Percentiles rank a stretch among this genome's conserved stretches.
phyloP scores from a whole-genome alignment of 2,888 invertebrate species.

The Hypomecis atomaria region DNA sequence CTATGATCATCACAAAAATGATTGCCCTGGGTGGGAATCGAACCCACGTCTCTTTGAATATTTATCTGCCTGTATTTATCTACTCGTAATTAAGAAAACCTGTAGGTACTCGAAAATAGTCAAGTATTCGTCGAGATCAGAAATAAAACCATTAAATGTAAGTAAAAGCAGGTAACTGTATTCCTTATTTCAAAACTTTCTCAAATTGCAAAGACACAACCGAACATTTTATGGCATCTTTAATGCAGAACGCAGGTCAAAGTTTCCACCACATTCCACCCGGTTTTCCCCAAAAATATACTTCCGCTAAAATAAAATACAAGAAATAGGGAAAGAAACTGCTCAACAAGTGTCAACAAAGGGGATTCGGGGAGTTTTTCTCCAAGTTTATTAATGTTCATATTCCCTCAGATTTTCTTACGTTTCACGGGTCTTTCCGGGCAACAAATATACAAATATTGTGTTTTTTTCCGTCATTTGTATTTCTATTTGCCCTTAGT shows the following conservation, averaged over 20 bases:
- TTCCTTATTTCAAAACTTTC: too few relatives aligned
- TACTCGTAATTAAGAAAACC: too few relatives aligned
- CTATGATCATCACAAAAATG: too few relatives aligned
- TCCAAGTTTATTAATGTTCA: conserved; percentile 57
- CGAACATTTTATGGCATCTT: conserved; percentile 3
- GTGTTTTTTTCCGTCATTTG: conserved; percentile 35
- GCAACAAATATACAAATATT: conserved; percentile 39
- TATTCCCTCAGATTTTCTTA: conserved; percentile 49
- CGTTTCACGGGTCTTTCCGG: conserved; percentile 39
- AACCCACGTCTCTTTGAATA: too few relatives aligned
- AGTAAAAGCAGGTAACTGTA: too few relatives aligned
- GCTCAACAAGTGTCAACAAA: conserved; percentile 71
- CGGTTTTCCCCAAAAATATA: conserved; percentile 25
- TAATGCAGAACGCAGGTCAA: conserved; percentile 8
- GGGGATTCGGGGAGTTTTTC: conserved; percentile 51
- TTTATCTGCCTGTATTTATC: too few relatives aligned
- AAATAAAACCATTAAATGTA: too few relatives aligned
- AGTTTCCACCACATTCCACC: conserved; percentile 25
- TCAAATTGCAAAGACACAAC: neutral
- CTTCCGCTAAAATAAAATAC: conserved; percentile 33
- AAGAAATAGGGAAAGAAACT: conserved; percentile 49
- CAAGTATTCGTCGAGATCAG: too few relatives aligned
- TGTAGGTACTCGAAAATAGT: too few relatives aligned
- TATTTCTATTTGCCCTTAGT: conserved; percentile 3
- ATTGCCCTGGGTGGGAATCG: too few relatives aligned